Evolutionary conservation across 1,140 invertebrate species (phyloP).

Genomic region (Pomacea maculata): DNA sequence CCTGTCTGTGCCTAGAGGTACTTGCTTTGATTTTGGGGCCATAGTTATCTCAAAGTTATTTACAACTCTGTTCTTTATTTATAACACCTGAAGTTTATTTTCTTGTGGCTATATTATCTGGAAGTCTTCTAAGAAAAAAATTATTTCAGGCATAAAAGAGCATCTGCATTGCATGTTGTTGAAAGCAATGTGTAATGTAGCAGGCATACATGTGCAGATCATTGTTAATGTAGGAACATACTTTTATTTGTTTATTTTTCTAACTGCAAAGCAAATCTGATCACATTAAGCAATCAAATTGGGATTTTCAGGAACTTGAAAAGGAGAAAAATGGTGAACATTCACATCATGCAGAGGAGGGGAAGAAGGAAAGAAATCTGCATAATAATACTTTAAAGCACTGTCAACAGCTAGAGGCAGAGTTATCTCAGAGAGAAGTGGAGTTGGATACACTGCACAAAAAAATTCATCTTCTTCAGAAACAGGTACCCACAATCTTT

Average conservation of each 20-base stretch:
- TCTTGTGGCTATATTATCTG: no score
- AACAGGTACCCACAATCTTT: constrained; percentile 39
- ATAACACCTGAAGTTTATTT: no score
- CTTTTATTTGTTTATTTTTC: not conserved
- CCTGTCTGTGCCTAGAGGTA: no score
- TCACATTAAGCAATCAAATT: not conserved
- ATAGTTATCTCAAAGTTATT: no score
- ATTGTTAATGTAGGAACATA: not conserved
- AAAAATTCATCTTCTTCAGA: constrained; percentile 47
- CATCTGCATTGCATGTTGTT: no score
- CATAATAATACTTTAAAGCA: constrained; percentile 44
- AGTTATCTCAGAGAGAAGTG: constrained; percentile 49
- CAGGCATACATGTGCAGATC: no score
- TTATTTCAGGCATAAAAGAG: no score
- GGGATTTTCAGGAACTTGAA: constrained; percentile 46
- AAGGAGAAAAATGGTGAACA: constrained; percentile 22
- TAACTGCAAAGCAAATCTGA: not conserved
- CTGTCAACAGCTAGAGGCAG: constrained; percentile 52
- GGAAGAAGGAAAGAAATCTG: constrained; percentile 44
- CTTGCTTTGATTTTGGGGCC: no score
- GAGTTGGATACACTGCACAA: constrained; percentile 54
- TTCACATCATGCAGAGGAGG: constrained; percentile 36
- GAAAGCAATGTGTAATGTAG: no score
- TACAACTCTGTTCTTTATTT: no score
- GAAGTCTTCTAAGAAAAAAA: no score